phyloP scores from a whole-genome alignment of 1,140 invertebrate species.

The Calephelis virginiensis region DNA sequence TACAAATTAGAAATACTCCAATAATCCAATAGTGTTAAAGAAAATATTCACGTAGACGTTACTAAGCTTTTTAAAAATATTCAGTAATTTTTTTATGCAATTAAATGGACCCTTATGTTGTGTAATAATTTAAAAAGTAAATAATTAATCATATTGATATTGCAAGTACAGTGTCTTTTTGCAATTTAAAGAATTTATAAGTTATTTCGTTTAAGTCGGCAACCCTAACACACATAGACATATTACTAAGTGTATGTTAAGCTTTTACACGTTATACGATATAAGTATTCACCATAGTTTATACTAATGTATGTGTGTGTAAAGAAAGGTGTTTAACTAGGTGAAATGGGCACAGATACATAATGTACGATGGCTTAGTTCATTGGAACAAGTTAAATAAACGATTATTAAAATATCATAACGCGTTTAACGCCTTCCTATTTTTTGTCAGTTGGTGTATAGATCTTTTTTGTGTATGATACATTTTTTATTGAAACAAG shows the following conservation, averaged over 20 bases:
- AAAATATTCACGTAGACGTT: too few relatives aligned
- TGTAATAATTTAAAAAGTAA: too few relatives aligned
- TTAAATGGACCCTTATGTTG: too few relatives aligned
- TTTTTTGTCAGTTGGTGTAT: background rate
- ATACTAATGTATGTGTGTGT: constrained; percentile 50
- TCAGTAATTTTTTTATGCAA: too few relatives aligned
- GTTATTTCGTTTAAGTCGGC: too few relatives aligned
- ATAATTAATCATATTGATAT: too few relatives aligned
- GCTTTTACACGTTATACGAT: constrained; percentile 1
- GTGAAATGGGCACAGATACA: constrained; percentile 67
- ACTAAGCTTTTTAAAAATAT: too few relatives aligned
- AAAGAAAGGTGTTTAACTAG: constrained; percentile 73
- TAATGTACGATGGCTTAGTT: constrained; percentile 46
- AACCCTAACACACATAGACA: constrained; percentile 22
- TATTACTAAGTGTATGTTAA: background rate
- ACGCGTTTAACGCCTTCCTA: background rate
- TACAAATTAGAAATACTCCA: too few relatives aligned
- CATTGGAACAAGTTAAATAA: constrained; percentile 36
- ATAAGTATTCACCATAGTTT: constrained; percentile 17
- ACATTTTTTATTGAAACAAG: too few relatives aligned
- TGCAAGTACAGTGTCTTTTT: too few relatives aligned
- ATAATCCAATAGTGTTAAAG: too few relatives aligned
- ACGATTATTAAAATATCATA: constrained; percentile 17
- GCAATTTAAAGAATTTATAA: too few relatives aligned
- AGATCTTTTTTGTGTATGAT: background rate